phyloP scores from a whole-genome alignment of 2,888 invertebrate genomes.

The Chorisops tibialis region DNA sequence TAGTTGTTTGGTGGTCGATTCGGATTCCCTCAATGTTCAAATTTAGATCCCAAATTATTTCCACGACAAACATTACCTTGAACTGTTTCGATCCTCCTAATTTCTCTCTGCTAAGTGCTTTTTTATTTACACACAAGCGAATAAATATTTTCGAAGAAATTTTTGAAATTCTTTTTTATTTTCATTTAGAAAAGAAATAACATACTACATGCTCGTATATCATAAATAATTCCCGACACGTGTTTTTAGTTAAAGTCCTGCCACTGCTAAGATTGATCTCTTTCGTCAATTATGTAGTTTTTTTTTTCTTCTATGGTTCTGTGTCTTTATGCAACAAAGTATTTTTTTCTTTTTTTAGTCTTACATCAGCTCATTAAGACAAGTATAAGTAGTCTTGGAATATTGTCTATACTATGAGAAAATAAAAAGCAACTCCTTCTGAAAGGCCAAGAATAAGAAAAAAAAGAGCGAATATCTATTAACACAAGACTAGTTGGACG shows the following conservation, averaged over 20 bases:
- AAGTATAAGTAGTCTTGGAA: not conserved
- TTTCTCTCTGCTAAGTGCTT: not conserved
- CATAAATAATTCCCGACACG: slow-evolving; percentile 14
- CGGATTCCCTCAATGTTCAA: too few species aligned
- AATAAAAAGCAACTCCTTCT: not conserved
- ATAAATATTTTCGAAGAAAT: not conserved
- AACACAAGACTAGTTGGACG: not conserved
- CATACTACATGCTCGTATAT: not conserved
- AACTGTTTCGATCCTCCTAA: not conserved
- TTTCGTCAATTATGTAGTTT: slow-evolving; percentile 11
- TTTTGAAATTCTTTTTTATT: not conserved
- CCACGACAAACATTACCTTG: not conserved
- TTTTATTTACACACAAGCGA: not conserved
- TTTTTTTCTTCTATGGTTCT: not conserved
- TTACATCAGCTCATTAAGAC: not conserved
- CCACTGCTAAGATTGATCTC: slow-evolving; percentile 14
- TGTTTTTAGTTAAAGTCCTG: not conserved
- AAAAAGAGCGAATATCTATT: not conserved
- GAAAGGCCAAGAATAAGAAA: slow-evolving; percentile 3
- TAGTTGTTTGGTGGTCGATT: too few species aligned
- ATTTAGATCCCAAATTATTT: too few species aligned
- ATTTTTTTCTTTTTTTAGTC: not conserved
- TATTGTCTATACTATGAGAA: not conserved
- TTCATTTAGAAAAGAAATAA: not conserved
- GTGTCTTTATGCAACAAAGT: not conserved